Conservation (phyloP, 1,140 invertebrate species). For the Zaprionus nigranus region DNA sequence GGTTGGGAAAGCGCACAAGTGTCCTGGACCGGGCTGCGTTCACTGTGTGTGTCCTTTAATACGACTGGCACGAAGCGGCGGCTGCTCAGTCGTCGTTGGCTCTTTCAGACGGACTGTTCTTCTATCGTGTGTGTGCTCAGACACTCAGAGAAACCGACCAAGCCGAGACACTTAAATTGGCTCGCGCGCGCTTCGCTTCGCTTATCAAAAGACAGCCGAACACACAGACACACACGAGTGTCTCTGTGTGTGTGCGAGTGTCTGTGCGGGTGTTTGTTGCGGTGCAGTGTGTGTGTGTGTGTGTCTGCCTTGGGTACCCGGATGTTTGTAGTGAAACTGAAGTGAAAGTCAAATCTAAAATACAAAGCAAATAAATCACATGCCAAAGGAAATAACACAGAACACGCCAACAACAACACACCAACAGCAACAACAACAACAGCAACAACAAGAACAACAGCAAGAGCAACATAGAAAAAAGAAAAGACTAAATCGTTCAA, state of each 20-base stretch:
- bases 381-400: conserved; percentile 49
- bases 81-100: conserved; percentile 73
- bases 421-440: conserved; percentile 4
- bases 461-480: neutral
- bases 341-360: conserved; percentile 70
- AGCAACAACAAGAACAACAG: conserved; percentile 8
- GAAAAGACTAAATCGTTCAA: conserved; percentile 29
- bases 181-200: conserved; percentile 57
- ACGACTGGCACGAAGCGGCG: conserved; percentile 45
- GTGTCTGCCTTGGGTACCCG: conserved; percentile 26
- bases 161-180: conserved; percentile 24
- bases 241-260: conserved; percentile 18
- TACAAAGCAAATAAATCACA: conserved; percentile 73
- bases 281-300: conserved; percentile 8
- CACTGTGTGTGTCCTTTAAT: conserved; percentile 38
- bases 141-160: neutral
- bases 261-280: conserved; percentile 22
- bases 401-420: conserved; percentile 28
- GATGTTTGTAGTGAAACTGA: conserved; percentile 44
- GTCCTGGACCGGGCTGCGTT: conserved; percentile 51
- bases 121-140: conserved; percentile 33
- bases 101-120: conserved; percentile 70
- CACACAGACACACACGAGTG: conserved; percentile 25
- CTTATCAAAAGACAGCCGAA: conserved; percentile 65
- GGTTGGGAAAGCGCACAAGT: conserved; percentile 52